Base-by-base conservation (phyloP, 2,797 vertebrate genomes). In the Oreortyx pictus region DNA sequence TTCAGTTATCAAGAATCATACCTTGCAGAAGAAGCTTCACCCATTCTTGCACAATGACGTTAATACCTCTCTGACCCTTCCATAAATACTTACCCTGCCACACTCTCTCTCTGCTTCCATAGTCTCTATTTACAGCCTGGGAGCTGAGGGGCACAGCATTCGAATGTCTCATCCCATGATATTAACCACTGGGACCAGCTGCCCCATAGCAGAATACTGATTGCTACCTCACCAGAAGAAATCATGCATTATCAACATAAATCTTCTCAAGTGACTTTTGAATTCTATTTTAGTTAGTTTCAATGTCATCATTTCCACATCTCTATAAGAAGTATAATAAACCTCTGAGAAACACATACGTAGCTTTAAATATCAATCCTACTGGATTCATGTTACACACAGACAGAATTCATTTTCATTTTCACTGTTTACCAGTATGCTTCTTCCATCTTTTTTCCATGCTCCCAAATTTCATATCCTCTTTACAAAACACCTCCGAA, bases 201-300 rank as follows among this genome's bases (percentile, higher is more conserved):
- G 18, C 50, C 15, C 10, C 7, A 8, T 1, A 1, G 20, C 52
- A 82, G 66, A 61, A 46, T 44, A 8, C 15, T 1, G 0, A 1
- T 0, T 50, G 27, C 49, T 76, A 15, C 20, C 65, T 68, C 52
- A 24, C 19, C 1, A 0, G 57, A 91, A 65, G 20, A 79, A 72
- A 73, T 79, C 44, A 81, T 1, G 0, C 3, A 0, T 10, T 12
- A 60, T 37, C 31, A 52, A n/a, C 8, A 19, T 71, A 27, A 2
- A 1, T 41, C 59, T 75, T 7, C 41, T 83, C 37, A 81, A 86
- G 54, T 31, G 0, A 25, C 25, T 39, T 95, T 29, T 61, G 65
- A 62, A 33, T 0, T 0, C 19, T 49, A 13, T 39, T 79, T 85
- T 23, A 35, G 2, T 50, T 76, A 31, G 25, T 64, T 84, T 57